Base-by-base conservation (phyloP, 2,888 invertebrate species). In the Trissoscelio sp. region DNA sequence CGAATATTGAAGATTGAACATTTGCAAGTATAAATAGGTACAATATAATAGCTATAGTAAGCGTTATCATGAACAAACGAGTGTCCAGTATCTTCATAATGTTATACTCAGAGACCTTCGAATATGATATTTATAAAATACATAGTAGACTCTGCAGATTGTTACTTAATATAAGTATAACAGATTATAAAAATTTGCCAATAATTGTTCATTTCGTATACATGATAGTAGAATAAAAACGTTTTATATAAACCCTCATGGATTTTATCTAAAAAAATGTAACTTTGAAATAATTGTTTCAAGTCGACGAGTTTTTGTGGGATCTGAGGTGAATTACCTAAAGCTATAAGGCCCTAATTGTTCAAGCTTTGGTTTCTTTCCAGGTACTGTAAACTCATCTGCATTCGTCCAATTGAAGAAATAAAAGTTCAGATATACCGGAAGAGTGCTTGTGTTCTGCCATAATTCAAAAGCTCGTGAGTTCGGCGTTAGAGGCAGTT, bases 391-490 rank as follows among this genome's bases (percentile, higher is more conserved):
- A 1, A 91, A 62, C 58, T 94, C 93, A 11, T 95, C 93, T 0
- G 96, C 94, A 91, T 96, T 96, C 3, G 96, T 96, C 96, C 96
- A 96, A 90, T 96, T 96, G 91, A 94, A 96, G 83, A 96, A 92
- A 88, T 94, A 95, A 74, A 96, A 92, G 85, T 96, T 94, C 84
- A 96, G 91, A 86, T 92, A 92, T 12, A 96, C 90, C 0, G 94
- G 93, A 31, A 95, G 90, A 2, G 82, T 81, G 0, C 93, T 93
- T 0, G 95, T 94, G 46, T 93, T 94, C 86, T 93, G 93, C 97
- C 97, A 97, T 55, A 95, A 90, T 1, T 93, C 92, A 90, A 93
- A 96, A 16, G 94, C 93, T 9, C 92, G 91, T 0, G 95, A 94
- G 11, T 92, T 91, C 0, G 95, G 94, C 0, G 93, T 92, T 60